phyloP scores from a whole-genome alignment of 2,797 vertebrate genomes.

The Gadopsis marmoratus region DNA sequence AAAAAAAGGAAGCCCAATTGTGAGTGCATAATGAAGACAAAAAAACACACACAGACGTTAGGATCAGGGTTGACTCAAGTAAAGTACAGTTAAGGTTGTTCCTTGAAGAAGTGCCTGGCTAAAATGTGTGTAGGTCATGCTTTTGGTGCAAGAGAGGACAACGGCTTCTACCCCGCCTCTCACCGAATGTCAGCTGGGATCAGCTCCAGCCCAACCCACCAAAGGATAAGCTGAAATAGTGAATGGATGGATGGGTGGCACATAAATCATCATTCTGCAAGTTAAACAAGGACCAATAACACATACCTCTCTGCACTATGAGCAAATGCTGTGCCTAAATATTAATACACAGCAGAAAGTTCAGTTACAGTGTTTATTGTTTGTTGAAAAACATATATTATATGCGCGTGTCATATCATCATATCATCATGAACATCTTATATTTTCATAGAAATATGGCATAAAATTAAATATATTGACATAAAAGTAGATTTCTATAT shows the following conservation, averaged over 20 bases:
- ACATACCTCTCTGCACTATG: background rate
- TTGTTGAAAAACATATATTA: constrained; percentile 5
- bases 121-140: background rate
- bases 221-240: background rate
- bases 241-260: background rate
- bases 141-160: constrained; percentile 9
- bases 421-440: background rate
- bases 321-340: background rate
- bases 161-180: background rate
- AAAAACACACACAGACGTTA: background rate
- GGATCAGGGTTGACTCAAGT: background rate
- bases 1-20: background rate
- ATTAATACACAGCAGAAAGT: background rate
- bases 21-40: background rate
- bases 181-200: background rate
- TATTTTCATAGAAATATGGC: constrained; percentile 13
- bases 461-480: background rate
- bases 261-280: background rate
- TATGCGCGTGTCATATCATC: background rate
- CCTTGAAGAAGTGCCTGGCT: background rate
- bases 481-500: constrained; percentile 8
- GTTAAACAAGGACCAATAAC: background rate
- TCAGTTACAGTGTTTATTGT: constrained; percentile 13
- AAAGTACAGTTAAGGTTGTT: background rate
- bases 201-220: too few species aligned